A percentile compares a stretch with the other conserved stretches of the same genome.
Conservation (phyloP, 2,888 invertebrate species). For the Phytoseiulus persimilis region DNA sequence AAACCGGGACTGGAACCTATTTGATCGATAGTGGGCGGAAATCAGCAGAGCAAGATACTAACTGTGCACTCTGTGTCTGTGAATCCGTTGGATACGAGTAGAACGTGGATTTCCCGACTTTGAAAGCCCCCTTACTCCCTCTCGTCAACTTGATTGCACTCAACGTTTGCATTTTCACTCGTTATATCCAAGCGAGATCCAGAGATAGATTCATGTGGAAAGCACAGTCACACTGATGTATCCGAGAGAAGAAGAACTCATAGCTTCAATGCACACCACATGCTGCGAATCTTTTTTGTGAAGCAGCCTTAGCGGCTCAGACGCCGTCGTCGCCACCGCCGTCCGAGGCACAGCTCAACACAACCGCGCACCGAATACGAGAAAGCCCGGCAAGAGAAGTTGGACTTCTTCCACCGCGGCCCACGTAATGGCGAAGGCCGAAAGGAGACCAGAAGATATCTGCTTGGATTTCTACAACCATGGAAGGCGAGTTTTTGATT, state of each 20-base stretch:
- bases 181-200: background rate
- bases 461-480: background rate
- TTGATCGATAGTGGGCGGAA: too few relatives aligned
- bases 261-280: background rate
- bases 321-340: background rate
- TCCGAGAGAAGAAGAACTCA: background rate
- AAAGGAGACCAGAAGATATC: background rate
- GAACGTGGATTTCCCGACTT: slow-evolving; percentile 11
- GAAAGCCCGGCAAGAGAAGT: background rate
- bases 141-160: background rate
- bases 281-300: background rate
- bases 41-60: background rate
- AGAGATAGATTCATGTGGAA: background rate
- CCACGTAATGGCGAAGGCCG: slow-evolving; percentile 5
- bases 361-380: background rate
- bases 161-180: background rate
- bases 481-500: background rate
- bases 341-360: background rate
- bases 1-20: too few relatives aligned
- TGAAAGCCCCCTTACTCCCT: background rate
- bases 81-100: background rate
- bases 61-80: background rate
- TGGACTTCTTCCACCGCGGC: background rate
- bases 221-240: background rate
- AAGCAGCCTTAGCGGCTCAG: background rate